Evolutionary conservation across 2,888 invertebrate species (phyloP).

Genomic region (Cosmia trapezina): DNA sequence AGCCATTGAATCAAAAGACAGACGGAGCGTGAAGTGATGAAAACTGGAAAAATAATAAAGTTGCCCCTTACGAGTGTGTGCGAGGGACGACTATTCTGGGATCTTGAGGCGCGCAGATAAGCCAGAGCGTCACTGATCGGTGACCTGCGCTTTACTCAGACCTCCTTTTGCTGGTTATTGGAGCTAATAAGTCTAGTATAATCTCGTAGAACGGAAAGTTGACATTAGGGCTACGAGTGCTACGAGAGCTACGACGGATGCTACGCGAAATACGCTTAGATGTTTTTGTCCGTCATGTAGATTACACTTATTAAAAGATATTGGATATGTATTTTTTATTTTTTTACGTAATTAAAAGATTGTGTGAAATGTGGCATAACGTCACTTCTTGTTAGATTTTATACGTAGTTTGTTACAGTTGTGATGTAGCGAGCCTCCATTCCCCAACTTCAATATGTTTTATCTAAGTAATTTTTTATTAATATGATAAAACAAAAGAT

Average conservation of each 20-base stretch:
- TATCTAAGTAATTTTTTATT: too few relatives aligned
- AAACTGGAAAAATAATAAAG: slow-evolving; percentile 88
- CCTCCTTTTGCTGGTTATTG: slow-evolving; percentile 38
- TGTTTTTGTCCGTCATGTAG: too few relatives aligned
- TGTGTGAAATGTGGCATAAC: too few relatives aligned
- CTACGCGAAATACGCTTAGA: not conserved
- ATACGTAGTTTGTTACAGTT: too few relatives aligned
- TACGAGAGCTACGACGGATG: slow-evolving; percentile 26
- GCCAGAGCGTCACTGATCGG: slow-evolving; percentile 47
- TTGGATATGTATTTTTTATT: too few relatives aligned
- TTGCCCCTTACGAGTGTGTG: slow-evolving; percentile 75
- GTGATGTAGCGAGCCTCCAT: too few relatives aligned
- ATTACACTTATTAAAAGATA: too few relatives aligned
- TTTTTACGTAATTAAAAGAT: too few relatives aligned
- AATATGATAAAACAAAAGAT: too few relatives aligned
- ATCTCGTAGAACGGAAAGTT: slow-evolving; percentile 15
- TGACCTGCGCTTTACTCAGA: slow-evolving; percentile 51
- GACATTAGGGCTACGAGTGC: slow-evolving; percentile 14
- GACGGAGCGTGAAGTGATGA: slow-evolving; percentile 88
- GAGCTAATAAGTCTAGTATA: slow-evolving; percentile 41
- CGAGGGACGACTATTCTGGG: slow-evolving; percentile 84
- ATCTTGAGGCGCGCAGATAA: slow-evolving; percentile 68
- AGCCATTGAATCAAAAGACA: slow-evolving; percentile 89
- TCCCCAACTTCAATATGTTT: too few relatives aligned
- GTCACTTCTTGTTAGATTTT: too few relatives aligned